Conservation (phyloP, 2,888 invertebrate species). For the Entomobrya multifasciata region DNA sequence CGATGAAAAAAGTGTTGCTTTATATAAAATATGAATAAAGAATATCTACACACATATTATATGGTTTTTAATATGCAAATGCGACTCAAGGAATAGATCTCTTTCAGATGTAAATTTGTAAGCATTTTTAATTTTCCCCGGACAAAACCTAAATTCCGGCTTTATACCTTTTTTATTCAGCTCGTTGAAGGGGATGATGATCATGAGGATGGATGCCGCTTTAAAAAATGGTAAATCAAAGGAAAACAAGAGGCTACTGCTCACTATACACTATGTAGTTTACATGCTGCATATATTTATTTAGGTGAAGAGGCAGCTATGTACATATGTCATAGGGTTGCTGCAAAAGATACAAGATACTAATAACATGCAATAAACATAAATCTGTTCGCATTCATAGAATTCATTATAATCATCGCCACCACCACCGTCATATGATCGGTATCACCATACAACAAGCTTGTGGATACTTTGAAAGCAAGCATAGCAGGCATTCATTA, state of each 20-base stretch:
- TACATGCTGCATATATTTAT: too few relatives aligned
- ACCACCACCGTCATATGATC: too few relatives aligned
- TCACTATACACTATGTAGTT: too few relatives aligned
- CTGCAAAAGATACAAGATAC: too few relatives aligned
- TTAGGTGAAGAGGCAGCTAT: background rate
- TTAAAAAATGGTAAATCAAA: slow-evolving; percentile 70
- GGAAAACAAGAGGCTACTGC: slow-evolving; percentile 12
- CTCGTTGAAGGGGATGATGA: background rate
- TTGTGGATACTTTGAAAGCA: slow-evolving; percentile 33
- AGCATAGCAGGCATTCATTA: slow-evolving; percentile 47
- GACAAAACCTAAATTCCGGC: slow-evolving; percentile 7
- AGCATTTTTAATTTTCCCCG: slow-evolving; percentile 77
- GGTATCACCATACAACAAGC: background rate
- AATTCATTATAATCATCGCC: background rate
- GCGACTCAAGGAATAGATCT: slow-evolving; percentile 34
- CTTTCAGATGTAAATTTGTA: slow-evolving; percentile 67
- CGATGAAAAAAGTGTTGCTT: too few relatives aligned
- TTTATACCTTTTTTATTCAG: slow-evolving; percentile 65
- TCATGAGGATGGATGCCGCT: background rate
- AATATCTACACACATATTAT: too few relatives aligned
- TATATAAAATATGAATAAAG: background rate
- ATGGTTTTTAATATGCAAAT: slow-evolving; percentile 78
- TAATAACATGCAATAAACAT: slow-evolving; percentile 1
- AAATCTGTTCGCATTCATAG: background rate
- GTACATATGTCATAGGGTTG: too few relatives aligned